Base-by-base conservation (phyloP, 2,888 invertebrate genomes). In the Thymelicus sylvestris region DNA sequence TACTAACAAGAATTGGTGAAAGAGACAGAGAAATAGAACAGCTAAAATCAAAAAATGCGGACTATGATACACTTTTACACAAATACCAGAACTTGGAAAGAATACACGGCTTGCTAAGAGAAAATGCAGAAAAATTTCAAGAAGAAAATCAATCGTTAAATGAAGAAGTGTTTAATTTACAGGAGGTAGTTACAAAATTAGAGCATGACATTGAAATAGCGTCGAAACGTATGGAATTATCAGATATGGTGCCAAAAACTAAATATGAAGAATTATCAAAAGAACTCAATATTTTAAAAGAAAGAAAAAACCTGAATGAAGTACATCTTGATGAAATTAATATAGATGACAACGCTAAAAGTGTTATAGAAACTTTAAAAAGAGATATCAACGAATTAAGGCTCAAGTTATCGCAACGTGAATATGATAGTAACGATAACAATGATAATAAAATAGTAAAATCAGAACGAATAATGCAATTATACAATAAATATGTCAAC, bases 131-230 rank as follows among this genome's bases (percentile, higher is more conserved):
- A 72, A 94, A 92, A 73, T 93, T 93, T 74, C 93, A 94, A 81
- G 94, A 94, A 82, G 94, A 94, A 78, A 94, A 94, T 78, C 92
- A 93, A 78, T 91, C 93, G n/a, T 79, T 94, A 66, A 91, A 94
- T 55, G 94, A 94, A 86, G 94, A 93, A 79, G 85, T 93, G 0
- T 94, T 92, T 73, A 93, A 90, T 77, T 77, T 94, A 70, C 93
- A 94, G 79, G 94, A 94, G 78, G 86, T 91, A 73, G 89, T 92
- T 6, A 90, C 92, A 0, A 93, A 90, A 76, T 80, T 91, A 65
- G 93, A 93, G 71, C 93, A 94, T 78, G 93, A 93, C 7, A 70
- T 92, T 65, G 94, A 94, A 84, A 72, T 92, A 60, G 74, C 78
- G 19, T 77, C 80, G 5, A 90, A 89, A 82, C 81, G 84, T 67